Percentiles rank a stretch among this genome's conserved stretches.
Conservation (phyloP, 2,888 invertebrate genomes). For the Reticulitermes lucifugus region DNA sequence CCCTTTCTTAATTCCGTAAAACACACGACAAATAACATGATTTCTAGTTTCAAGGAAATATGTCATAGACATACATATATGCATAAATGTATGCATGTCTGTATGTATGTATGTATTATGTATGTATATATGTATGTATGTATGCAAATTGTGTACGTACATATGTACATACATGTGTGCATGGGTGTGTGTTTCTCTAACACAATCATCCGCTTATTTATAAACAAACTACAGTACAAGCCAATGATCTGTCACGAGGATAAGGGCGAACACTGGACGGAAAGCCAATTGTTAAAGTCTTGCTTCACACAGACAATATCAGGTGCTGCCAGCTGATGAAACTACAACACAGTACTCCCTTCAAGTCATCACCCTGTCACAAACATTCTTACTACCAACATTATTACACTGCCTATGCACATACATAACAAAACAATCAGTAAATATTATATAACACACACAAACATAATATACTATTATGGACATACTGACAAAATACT, state of each 20-base stretch:
- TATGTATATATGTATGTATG: too few species aligned
- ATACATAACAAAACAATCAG: constrained; percentile 14
- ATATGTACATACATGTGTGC: too few species aligned
- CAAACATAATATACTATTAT: background rate
- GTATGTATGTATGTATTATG: too few species aligned
- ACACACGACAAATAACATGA: too few species aligned
- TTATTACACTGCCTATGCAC: background rate
- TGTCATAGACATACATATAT: too few species aligned
- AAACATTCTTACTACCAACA: background rate
- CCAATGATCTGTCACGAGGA: background rate
- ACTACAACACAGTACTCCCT: background rate
- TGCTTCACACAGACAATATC: background rate
- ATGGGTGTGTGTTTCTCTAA: too few species aligned
- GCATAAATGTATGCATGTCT: too few species aligned
- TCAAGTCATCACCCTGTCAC: background rate
- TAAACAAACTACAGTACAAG: background rate
- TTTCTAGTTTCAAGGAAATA: too few species aligned
- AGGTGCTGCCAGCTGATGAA: constrained; percentile 20
- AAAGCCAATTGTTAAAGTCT: background rate
- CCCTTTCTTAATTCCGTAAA: too few species aligned
- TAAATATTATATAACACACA: constrained; percentile 21
- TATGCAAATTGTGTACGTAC: too few species aligned
- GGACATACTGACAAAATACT: constrained; percentile 24
- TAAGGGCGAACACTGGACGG: background rate
- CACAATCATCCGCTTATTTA: too few species aligned